phyloP scores from a whole-genome alignment of 1,140 invertebrate species.

The Vanessa atalanta region DNA sequence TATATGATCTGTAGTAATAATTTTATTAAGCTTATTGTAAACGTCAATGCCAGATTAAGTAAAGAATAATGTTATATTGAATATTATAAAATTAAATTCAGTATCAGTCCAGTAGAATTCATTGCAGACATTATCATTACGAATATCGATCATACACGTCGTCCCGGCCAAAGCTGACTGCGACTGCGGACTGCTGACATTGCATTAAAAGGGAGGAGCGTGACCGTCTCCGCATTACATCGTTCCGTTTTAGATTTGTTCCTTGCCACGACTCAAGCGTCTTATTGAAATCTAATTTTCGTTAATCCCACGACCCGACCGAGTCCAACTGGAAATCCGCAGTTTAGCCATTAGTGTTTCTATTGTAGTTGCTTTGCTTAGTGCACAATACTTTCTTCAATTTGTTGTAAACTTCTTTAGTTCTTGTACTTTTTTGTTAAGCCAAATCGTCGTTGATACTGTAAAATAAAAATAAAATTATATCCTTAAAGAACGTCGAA shows the following conservation, averaged over 20 bases:
- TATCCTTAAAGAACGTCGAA: neutral
- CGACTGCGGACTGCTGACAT: slow-evolving; percentile 52
- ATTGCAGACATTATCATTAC: slow-evolving; percentile 1
- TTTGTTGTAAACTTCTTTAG: neutral
- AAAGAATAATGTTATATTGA: neutral
- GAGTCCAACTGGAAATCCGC: slow-evolving; percentile 46
- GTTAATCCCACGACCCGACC: slow-evolving; percentile 69
- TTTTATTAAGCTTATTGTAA: too few species aligned
- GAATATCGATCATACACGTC: slow-evolving; percentile 11
- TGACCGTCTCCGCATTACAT: slow-evolving; percentile 64
- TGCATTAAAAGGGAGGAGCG: slow-evolving; percentile 64
- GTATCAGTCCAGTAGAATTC: neutral
- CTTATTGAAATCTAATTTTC: slow-evolving; percentile 81
- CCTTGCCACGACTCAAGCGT: slow-evolving; percentile 65
- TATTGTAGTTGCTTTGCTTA: slow-evolving; percentile 47
- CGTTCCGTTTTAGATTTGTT: slow-evolving; percentile 67
- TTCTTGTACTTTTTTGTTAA: neutral
- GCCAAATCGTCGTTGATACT: neutral
- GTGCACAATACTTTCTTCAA: slow-evolving; percentile 12
- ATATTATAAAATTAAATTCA: neutral
- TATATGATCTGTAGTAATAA: too few species aligned
- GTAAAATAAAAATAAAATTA: neutral
- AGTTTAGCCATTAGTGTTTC: slow-evolving; percentile 60
- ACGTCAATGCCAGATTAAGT: neutral
- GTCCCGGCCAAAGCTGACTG: slow-evolving; percentile 15